Percentiles rank a stretch among this genome's conserved stretches.
These are phyloP conservation scores for Panorpa germanica DNA, from an alignment of 2,888 invertebrate genomes.

Conservation along the genomic window DNA sequence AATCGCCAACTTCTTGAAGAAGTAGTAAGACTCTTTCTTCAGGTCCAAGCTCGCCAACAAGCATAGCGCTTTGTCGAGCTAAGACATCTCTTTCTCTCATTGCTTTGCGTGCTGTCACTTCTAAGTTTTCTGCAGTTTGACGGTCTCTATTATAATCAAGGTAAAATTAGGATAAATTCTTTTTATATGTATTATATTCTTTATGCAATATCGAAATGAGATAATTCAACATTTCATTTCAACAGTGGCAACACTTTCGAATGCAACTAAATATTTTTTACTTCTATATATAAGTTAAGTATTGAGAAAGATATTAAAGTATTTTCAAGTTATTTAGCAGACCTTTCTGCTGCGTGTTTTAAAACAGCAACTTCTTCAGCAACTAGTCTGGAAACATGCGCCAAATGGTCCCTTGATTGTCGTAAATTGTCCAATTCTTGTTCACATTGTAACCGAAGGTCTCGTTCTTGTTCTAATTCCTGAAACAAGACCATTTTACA, in stretches of 20 bases:
- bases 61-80: constrained; percentile 45
- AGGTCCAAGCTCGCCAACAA: constrained; percentile 35
- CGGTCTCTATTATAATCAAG: no score
- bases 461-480: constrained; percentile 32
- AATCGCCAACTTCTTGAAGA: constrained; percentile 39
- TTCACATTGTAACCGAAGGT: constrained; percentile 28
- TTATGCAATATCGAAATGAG: no score
- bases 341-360: constrained; percentile 38
- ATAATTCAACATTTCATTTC: no score
- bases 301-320: no score
- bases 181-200: no score
- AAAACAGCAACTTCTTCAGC: constrained; percentile 42
- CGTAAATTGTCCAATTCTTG: constrained; percentile 31
- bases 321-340: no score
- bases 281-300: no score
- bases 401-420: constrained; percentile 36
- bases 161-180: no score
- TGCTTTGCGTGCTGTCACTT: constrained; percentile 36
- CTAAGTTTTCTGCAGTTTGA: no score
- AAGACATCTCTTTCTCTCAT: constrained; percentile 42
- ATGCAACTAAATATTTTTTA: no score
- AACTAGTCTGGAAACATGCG: constrained; percentile 42
- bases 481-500: constrained; percentile 15
- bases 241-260: no score
- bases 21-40: constrained; percentile 34